Base-by-base conservation (phyloP, 2,113 vertebrate genomes). In the Piprites chloris region DNA sequence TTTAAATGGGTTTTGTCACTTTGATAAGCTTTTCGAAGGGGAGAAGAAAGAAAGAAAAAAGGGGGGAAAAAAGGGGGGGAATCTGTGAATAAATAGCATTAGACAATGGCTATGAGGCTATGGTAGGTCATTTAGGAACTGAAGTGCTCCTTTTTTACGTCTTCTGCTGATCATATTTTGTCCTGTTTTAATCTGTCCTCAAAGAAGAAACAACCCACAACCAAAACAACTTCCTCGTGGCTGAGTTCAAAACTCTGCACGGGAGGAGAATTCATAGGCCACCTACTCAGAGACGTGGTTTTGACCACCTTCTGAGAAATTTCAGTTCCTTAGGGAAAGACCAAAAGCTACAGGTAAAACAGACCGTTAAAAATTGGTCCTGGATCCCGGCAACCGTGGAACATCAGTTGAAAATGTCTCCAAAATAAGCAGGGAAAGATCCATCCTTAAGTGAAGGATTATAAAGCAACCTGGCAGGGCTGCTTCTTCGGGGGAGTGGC, bases 221-320 rank as follows among this genome's bases (percentile, higher is more conserved):
- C 33, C 32, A 83, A 67, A 92, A 19, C 19, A 42, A 35, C 44
- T 78, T 85, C 79, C 35, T 61, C 24, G 52, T 87, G 46, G 4
- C 66, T 49, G 44, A 76, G 22, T 69, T 95, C 46, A 58, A 42
- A 85, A 56, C 76, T 73, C 62, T 28, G 52, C 85, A 55, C 18
- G 47, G 81, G 52, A 90, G 75, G 68, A 93, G 47, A 91, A 94
- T 66, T 85, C 75, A 22, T 39, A 66, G 58, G n/a, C 63, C 84
- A 85, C 61, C 68, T 87, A 75, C 75, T 79, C 88, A 73, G 27
- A 85, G 53, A 72, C 35, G 22, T 35, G 22, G 6, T 86, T 90
- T 73, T 73, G 50, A 93, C 39, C 50, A 69, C 46, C 41, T 20
- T 85, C 28, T 58, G 53, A 52, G 92, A 83, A 73, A 76, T 86